A percentile compares a stretch with the other conserved stretches of the same genome.
phyloP scores from a whole-genome alignment of 2,797 vertebrate species.

The Siniperca undulata region DNA sequence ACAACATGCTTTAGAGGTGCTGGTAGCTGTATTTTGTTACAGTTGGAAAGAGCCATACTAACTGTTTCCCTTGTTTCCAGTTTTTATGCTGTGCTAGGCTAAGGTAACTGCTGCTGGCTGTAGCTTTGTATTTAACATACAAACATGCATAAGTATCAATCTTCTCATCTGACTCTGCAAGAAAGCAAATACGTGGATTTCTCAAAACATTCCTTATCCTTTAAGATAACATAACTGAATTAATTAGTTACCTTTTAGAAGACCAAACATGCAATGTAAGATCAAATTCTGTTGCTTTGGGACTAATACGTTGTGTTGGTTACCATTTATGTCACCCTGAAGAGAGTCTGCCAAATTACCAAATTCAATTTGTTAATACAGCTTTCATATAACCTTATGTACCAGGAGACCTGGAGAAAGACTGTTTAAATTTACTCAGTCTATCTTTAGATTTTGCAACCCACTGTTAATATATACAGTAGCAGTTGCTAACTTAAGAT shows the following conservation, averaged over 20 bases:
- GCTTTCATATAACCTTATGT: constrained; percentile 15
- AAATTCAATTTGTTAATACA: constrained; percentile 16
- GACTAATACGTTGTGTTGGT: background rate
- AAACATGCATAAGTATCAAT: background rate
- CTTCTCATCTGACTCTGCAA: background rate
- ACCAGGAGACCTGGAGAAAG: background rate
- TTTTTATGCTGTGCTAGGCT: background rate
- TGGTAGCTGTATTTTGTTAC: background rate
- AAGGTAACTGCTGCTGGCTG: background rate
- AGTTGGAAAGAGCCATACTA: background rate
- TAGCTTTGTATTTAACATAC: background rate
- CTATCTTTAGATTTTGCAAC: constrained; percentile 32
- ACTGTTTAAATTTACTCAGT: constrained; percentile 34
- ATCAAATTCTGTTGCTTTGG: background rate
- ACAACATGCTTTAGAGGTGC: background rate
- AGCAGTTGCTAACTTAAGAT: constrained; percentile 10
- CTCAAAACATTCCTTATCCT: background rate
- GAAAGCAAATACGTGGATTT: background rate
- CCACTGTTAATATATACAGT: constrained; percentile 45
- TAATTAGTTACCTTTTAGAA: background rate
- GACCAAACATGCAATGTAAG: background rate
- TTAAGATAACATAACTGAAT: background rate
- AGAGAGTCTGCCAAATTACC: background rate
- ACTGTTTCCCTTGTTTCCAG: background rate
- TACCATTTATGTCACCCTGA: background rate